A percentile compares a stretch with the other conserved stretches of the same genome.
Conservation (phyloP, 2,888 invertebrate species). For the Norana najaformis region DNA sequence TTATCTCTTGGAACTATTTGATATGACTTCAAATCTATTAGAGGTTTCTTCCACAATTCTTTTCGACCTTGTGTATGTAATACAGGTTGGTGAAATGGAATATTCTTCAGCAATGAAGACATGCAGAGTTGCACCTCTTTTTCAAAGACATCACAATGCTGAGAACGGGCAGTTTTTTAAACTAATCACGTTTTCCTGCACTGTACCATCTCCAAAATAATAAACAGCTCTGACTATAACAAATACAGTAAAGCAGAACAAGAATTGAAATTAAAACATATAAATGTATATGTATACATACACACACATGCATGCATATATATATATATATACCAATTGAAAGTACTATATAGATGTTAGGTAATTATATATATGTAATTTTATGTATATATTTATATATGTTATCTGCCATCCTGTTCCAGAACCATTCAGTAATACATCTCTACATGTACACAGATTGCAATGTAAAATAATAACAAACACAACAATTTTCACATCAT, state of each 20-base stretch:
- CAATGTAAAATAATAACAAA: neutral
- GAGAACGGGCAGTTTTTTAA: no score
- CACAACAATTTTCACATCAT: neutral
- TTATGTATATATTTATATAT: neutral
- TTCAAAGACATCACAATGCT: no score
- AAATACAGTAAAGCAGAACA: neutral
- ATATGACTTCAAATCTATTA: neutral
- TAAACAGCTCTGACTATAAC: neutral
- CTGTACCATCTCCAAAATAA: neutral
- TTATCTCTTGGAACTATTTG: no score
- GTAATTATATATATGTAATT: conserved; percentile 13
- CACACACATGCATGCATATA: neutral
- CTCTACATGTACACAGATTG: neutral
- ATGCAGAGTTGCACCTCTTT: no score
- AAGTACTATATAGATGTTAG: neutral
- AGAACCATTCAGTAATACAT: neutral
- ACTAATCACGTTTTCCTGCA: no score
- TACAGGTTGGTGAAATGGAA: no score
- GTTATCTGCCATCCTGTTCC: neutral
- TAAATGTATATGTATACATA: neutral
- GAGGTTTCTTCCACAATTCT: neutral
- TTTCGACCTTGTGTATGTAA: no score
- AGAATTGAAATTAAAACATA: neutral
- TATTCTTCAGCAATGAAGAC: no score
- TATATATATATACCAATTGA: neutral